phyloP scores from a whole-genome alignment of 2,113 vertebrate species.

The Elaphurus davidianus region DNA sequence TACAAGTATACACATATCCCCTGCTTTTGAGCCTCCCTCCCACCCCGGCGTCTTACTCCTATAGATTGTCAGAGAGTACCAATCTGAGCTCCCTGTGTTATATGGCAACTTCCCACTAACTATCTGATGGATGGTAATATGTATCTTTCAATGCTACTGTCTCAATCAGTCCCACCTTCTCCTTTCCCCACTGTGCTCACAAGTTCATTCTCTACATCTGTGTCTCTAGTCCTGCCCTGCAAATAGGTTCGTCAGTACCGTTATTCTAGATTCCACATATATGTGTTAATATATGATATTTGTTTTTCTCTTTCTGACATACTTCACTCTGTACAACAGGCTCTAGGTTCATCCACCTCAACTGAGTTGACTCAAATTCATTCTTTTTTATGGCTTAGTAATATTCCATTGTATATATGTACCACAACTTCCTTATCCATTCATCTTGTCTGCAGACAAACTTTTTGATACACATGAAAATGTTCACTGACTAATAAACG shows the following conservation, averaged over 20 bases:
- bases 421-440: neutral
- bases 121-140: neutral
- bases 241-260: neutral
- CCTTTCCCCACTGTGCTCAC: neutral
- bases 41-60: accelerated
- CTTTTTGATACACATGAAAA: neutral
- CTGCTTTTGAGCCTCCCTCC: neutral
- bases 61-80: neutral
- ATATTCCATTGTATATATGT: neutral
- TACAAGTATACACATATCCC: neutral
- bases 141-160: neutral
- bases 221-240: neutral
- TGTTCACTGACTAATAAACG: neutral
- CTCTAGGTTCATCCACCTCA: neutral
- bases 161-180: neutral
- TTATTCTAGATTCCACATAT: neutral
- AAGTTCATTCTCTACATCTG: neutral
- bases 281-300: neutral
- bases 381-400: neutral
- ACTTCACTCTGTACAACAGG: neutral
- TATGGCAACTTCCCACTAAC: neutral
- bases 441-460: neutral
- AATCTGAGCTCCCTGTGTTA: neutral
- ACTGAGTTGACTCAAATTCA: neutral
- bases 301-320: neutral